A percentile compares a stretch with the other conserved stretches of the same genome.
Evolutionary conservation across 2,888 invertebrate genomes (phyloP).

Genomic region (Diploptera punctata): DNA sequence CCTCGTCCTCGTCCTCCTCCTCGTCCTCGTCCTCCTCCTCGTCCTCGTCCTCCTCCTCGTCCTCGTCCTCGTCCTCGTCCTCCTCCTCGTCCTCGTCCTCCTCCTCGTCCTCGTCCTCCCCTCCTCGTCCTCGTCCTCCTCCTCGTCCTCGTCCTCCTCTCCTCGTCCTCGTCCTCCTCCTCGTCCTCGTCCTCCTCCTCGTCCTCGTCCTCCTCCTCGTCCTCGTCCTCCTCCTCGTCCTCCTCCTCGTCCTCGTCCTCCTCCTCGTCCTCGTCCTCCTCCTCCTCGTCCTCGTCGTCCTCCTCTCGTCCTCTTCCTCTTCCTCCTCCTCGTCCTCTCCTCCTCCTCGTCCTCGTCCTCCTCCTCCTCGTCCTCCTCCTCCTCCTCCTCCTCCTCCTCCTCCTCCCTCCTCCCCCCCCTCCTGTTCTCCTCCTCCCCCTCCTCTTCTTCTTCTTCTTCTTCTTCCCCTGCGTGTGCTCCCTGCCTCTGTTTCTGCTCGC

Average conservation of each 20-base stretch:
- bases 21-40: not conserved
- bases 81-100: not conserved
- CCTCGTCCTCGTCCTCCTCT: too few species aligned
- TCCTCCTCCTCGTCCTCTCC: not conserved
- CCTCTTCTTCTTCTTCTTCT: not conserved
- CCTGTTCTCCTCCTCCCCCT: not conserved
- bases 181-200: not conserved
- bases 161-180: too few species aligned
- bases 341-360: not conserved
- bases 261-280: not conserved
- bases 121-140: not conserved
- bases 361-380: not conserved
- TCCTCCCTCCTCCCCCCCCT: not conserved
- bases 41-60: not conserved
- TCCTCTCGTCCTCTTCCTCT: not conserved
- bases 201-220: constrained; percentile 38
- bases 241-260: not conserved
- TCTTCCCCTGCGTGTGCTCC: not conserved
- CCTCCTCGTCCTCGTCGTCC: not conserved
- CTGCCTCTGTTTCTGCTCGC: not conserved
- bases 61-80: not conserved
- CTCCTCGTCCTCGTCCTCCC: too few species aligned
- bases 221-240: constrained; percentile 25
- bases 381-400: not conserved
- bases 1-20: not conserved